Conservation (phyloP, 2,113 vertebrate genomes). For the Macrotis lagotis region DNA sequence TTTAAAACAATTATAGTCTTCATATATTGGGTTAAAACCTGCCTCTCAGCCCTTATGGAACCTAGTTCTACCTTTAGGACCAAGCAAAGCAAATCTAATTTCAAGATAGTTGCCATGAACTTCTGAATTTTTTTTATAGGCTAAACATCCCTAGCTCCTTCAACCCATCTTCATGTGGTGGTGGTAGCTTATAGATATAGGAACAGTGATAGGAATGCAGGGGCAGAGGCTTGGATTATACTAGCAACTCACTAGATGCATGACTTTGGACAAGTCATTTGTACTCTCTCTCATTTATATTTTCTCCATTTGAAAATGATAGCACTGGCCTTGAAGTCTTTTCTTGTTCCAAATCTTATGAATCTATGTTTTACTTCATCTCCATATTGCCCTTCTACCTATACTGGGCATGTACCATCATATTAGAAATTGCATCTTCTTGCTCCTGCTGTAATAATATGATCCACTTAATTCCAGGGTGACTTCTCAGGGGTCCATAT, state of each 20-base stretch:
- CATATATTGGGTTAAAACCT: neutral
- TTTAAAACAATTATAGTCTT: neutral
- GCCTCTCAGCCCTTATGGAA: neutral
- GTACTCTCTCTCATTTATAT: neutral
- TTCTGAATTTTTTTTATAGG: neutral
- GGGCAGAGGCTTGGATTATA: neutral
- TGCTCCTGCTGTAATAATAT: neutral
- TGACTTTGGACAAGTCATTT: neutral
- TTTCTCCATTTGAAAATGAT: neutral
- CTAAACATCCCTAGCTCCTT: neutral
- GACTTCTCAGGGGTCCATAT: neutral
- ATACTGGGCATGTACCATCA: neutral
- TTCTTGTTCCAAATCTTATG: neutral
- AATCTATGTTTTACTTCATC: neutral
- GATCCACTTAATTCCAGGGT: neutral
- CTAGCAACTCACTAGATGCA: neutral
- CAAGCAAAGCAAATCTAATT: neutral
- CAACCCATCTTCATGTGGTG: neutral
- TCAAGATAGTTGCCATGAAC: neutral
- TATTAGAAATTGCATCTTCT: neutral
- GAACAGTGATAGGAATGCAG: neutral
- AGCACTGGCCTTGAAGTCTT: neutral
- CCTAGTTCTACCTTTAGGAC: neutral
- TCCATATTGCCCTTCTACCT: neutral
- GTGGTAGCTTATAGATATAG: neutral